Evolutionary conservation across 2,113 vertebrate genomes (phyloP).

Genomic region (Pangasianodon hypophthalmus): DNA sequence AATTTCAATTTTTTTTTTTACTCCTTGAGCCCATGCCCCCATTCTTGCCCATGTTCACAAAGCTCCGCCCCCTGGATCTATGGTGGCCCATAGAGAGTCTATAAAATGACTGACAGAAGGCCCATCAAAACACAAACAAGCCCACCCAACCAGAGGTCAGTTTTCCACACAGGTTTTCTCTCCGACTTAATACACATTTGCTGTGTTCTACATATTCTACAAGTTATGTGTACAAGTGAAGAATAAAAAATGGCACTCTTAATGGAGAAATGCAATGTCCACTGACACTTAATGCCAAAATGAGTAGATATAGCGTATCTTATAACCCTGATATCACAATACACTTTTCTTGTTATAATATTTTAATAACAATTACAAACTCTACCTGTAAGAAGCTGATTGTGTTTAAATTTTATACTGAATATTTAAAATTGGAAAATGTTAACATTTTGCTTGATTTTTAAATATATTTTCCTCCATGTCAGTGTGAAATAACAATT

Average conservation of each 20-base stretch:
- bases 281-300: neutral
- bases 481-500: neutral
- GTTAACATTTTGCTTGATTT: neutral
- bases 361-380: too few species aligned
- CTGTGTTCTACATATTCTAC: neutral
- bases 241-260: neutral
- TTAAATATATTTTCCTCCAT: neutral
- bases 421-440: neutral
- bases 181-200: neutral
- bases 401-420: too few species aligned
- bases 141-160: neutral
- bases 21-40: neutral
- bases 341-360: too few species aligned
- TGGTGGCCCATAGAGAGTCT: neutral
- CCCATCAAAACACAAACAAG: neutral
- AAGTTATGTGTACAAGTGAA: neutral
- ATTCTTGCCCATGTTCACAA: neutral
- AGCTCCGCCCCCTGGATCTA: neutral
- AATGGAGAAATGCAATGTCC: neutral
- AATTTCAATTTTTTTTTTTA: neutral
- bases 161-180: neutral
- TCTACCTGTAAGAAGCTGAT: neutral
- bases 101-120: neutral
- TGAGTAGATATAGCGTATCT: neutral
- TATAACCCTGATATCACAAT: neutral